These are phyloP conservation scores for Gobius niger DNA, from an alignment of 2,113 vertebrate genomes.

Conservation along the genomic window DNA sequence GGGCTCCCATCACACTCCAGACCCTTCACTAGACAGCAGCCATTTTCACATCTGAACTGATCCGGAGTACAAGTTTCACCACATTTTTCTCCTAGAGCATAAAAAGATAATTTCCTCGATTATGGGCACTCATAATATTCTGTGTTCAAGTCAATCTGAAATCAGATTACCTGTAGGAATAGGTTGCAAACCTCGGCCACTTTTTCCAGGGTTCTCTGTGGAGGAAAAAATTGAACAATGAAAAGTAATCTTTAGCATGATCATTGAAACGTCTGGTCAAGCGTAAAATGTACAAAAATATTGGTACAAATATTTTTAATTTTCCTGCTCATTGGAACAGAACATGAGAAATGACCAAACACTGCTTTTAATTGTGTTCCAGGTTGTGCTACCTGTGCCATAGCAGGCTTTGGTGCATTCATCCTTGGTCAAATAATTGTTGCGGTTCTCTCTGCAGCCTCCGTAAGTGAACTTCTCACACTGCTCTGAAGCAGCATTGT, in stretches of 20 bases:
- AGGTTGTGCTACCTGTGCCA: conserved; percentile 46
- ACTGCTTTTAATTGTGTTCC: neutral
- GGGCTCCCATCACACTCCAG: conserved; percentile 83
- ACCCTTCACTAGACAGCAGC: conserved; percentile 87
- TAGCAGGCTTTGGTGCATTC: conserved; percentile 85
- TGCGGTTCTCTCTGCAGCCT: conserved; percentile 89
- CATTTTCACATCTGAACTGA: conserved; percentile 83
- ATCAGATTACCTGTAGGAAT: conserved; percentile 23
- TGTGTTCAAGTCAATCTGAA: neutral
- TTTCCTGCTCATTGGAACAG: too few relatives aligned
- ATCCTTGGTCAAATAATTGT: conserved; percentile 85
- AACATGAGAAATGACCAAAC: too few relatives aligned
- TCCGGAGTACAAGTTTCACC: conserved; percentile 68
- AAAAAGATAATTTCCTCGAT: conserved; percentile 3
- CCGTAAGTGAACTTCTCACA: conserved; percentile 87
- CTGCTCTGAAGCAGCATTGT: conserved; percentile 75
- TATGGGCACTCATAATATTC: too few relatives aligned
- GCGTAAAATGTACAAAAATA: too few relatives aligned
- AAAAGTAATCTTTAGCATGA: neutral
- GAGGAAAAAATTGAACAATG: conserved; percentile 10
- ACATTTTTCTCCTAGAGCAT: conserved; percentile 69
- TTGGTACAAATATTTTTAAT: too few relatives aligned
- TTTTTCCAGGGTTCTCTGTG: conserved; percentile 10
- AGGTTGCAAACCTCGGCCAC: conserved; percentile 30
- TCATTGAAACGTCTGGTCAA: too few relatives aligned